Conservation (phyloP, 2,113 vertebrate genomes). For the Euleptes europaea region DNA sequence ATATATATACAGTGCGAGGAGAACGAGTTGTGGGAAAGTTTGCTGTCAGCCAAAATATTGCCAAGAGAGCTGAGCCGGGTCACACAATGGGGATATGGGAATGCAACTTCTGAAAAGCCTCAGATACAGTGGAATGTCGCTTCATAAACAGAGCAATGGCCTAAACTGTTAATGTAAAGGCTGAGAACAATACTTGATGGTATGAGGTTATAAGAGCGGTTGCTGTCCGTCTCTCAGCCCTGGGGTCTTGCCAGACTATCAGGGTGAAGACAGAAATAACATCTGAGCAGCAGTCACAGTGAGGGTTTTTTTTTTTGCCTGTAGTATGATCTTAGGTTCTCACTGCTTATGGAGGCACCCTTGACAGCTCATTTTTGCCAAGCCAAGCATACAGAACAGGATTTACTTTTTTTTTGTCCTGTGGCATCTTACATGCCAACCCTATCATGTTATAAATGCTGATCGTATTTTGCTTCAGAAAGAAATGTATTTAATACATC, state of each 20-base stretch:
- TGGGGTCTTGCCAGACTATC: background rate
- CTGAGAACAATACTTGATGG: background rate
- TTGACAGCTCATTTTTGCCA: too few species aligned
- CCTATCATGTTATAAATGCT: too few species aligned
- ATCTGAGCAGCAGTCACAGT: background rate
- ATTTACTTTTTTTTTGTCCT: too few species aligned
- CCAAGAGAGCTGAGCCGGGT: background rate
- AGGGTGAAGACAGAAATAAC: background rate
- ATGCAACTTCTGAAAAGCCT: background rate
- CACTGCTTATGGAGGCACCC: too few species aligned
- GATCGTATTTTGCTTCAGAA: too few species aligned
- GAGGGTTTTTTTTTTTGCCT: background rate
- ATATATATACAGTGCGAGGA: background rate
- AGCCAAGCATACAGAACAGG: too few species aligned
- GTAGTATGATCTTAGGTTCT: background rate
- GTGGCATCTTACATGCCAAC: too few species aligned
- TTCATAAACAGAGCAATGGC: background rate
- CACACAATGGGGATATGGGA: background rate
- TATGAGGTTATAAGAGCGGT: background rate
- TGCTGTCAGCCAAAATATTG: conserved; percentile 3
- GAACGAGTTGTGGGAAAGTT: background rate
- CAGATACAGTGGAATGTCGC: background rate
- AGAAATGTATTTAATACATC: too few species aligned
- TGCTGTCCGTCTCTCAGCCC: background rate
- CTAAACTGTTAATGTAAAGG: background rate